Conservation (phyloP, 2,797 vertebrate genomes). For the Tachyglossus aculeatus region DNA sequence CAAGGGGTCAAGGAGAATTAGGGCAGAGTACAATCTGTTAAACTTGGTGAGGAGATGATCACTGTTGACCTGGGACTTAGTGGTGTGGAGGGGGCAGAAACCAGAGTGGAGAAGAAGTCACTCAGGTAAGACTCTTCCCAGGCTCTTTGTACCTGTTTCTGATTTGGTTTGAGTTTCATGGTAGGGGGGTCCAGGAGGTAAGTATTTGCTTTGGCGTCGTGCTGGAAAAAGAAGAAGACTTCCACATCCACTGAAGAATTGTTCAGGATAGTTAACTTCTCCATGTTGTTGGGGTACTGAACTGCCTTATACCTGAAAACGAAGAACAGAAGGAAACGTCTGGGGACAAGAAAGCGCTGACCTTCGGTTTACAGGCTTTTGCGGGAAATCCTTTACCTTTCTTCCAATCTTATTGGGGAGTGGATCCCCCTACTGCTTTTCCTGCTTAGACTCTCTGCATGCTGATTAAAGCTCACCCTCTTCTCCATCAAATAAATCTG, state of each 20-base stretch:
- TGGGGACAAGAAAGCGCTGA: too few relatives aligned
- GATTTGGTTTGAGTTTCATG: conserved; percentile 80
- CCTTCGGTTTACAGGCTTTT: too few relatives aligned
- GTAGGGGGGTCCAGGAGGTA: conserved; percentile 83
- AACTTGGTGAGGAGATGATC: too few relatives aligned
- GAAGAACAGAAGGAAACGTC: background rate
- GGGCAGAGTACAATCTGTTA: too few relatives aligned
- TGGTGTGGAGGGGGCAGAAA: accelerated
- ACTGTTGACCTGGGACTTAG: too few relatives aligned
- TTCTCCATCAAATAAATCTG: too few relatives aligned
- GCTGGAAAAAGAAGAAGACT: conserved; percentile 82
- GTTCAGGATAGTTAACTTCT: conserved; percentile 84
- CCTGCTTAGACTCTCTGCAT: too few relatives aligned
- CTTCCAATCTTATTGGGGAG: too few relatives aligned
- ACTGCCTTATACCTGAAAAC: conserved; percentile 84
- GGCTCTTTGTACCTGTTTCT: conserved; percentile 80
- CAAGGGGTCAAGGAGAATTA: too few relatives aligned
- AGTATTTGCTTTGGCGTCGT: conserved; percentile 79
- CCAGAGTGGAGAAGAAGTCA: background rate
- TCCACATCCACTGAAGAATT: conserved; percentile 78
- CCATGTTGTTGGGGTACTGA: conserved; percentile 80
- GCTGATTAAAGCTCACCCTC: too few relatives aligned
- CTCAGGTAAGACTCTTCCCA: background rate
- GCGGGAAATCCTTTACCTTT: background rate
- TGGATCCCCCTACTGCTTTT: too few relatives aligned